Base-by-base conservation (phyloP, 2,113 vertebrate genomes). In the Erinaceus europaeus region DNA sequence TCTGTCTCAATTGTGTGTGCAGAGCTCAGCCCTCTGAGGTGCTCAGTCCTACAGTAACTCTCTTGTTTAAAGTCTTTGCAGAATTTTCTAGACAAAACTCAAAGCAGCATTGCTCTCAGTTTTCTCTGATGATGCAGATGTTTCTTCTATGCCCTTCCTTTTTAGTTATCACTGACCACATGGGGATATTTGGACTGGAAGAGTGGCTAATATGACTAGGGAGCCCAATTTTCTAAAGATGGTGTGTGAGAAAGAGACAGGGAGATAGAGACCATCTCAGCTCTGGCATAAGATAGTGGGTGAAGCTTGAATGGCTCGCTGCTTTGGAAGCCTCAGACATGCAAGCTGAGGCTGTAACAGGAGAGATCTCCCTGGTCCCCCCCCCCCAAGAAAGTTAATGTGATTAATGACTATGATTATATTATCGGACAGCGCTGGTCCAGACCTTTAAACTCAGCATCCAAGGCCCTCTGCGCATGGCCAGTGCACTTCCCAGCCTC, bases 81-180 rank as follows among this genome's bases (percentile, higher is more conserved):
- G 42, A 40, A 36, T 75, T 7, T 67, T 40, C 55, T 15, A 27
- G n/a, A 65, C 13, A 10, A 34, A 88, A 53, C 11, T 83, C 74
- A n/a, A 14, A n/a, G 27, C 61, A n/a, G 55, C 0, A 1, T 14
- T 17, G 48, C 79, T 34, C 17, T 29, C 8, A 8, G 61, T 52
- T 4, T 27, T 52, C 29, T 29, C 38, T 9, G 4, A 0, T 5
- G 15, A 32, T n/a, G 25, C 27, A n/a, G 27, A 12, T 3, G 9
- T 27, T 15, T 38, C n/a, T 0, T 2, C 0, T 46, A 13, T 0
- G 10, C 6, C 1, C 4, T 3, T 5, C 29, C 20, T 15, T 14
- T 6, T 32, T 27, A 0, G 1, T 29, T 27, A 71, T n/a, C 36
- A 7, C 52, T n/a, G 36, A 72, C 27, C 13, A 11, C 44, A 4